phyloP scores from a whole-genome alignment of 2,113 vertebrate genomes.

The Panthera leo region DNA sequence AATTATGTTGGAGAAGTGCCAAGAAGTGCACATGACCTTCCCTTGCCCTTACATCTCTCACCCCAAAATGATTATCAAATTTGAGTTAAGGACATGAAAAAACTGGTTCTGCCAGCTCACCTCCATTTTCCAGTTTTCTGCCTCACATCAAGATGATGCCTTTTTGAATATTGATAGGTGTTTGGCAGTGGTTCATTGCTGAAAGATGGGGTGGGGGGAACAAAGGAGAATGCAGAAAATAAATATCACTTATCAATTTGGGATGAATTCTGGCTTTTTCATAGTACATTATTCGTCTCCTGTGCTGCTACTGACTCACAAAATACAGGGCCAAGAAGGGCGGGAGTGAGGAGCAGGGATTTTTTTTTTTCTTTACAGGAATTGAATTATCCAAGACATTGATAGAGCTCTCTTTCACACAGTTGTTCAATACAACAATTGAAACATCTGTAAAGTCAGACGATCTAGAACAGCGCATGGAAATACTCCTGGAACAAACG shows the following conservation, averaged over 20 bases:
- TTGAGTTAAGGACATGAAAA: background rate
- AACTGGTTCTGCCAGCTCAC: background rate
- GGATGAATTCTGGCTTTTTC: background rate
- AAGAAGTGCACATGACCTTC: background rate
- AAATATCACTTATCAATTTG: background rate
- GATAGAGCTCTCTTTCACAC: conserved; percentile 44
- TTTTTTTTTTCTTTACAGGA: background rate
- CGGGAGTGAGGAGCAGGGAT: background rate
- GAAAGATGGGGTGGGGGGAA: background rate
- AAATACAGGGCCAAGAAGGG: background rate
- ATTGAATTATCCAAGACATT: background rate
- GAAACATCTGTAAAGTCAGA: conserved; percentile 82
- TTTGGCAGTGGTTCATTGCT: background rate
- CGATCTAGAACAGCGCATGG: conserved; percentile 84
- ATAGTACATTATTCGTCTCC: background rate
- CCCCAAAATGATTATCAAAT: background rate
- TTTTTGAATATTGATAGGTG: background rate
- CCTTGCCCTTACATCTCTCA: background rate
- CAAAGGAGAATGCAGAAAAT: background rate
- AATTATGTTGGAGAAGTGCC: background rate
- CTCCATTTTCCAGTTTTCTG: conserved; percentile 9
- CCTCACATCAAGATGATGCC: background rate
- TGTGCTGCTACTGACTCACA: background rate
- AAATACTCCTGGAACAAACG: conserved; percentile 84
- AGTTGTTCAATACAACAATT: conserved; percentile 89